These are phyloP conservation scores for Rhyacophila brunnea DNA, from an alignment of 1,140 invertebrate genomes.

Conservation along the genomic window DNA sequence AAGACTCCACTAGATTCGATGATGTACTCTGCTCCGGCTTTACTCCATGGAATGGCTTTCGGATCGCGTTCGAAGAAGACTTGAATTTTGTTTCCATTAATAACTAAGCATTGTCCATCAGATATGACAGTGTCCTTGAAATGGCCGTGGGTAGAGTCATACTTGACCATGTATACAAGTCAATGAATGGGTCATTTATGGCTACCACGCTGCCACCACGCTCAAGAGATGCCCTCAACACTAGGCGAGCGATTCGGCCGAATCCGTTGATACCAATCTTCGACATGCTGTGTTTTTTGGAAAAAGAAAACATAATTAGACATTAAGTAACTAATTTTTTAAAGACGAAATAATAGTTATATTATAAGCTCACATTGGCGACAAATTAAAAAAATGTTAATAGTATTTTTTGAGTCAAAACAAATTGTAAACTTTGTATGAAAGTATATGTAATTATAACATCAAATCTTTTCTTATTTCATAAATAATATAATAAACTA, in stretches of 20 bases:
- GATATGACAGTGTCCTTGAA: constrained; percentile 79
- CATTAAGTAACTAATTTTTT: too few species aligned
- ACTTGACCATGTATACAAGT: constrained; percentile 95
- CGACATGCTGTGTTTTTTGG: constrained; percentile 58
- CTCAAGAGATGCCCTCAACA: constrained; percentile 81
- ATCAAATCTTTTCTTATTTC: too few species aligned
- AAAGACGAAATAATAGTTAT: too few species aligned
- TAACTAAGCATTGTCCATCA: constrained; percentile 74
- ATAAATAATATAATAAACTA: too few species aligned
- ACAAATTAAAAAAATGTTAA: too few species aligned
- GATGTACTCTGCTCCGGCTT: constrained; percentile 87
- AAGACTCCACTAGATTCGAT: constrained; percentile 98
- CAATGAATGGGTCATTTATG: constrained; percentile 95
- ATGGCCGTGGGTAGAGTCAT: constrained; percentile 94
- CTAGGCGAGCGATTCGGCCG: constrained; percentile 94
- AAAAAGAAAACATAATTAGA: constrained; percentile 9
- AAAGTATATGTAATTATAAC: too few species aligned
- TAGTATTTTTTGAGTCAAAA: too few species aligned
- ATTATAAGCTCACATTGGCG: too few species aligned
- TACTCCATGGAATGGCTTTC: constrained; percentile 84
- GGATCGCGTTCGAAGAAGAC: constrained; percentile 86
- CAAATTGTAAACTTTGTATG: too few species aligned
- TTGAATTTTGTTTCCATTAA: constrained; percentile 84
- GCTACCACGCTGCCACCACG: constrained; percentile 82
- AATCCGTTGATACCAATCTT: constrained; percentile 93